These are phyloP conservation scores for Corythoichthys intestinalis DNA, from an alignment of 2,113 vertebrate species.

Conservation along the genomic window DNA sequence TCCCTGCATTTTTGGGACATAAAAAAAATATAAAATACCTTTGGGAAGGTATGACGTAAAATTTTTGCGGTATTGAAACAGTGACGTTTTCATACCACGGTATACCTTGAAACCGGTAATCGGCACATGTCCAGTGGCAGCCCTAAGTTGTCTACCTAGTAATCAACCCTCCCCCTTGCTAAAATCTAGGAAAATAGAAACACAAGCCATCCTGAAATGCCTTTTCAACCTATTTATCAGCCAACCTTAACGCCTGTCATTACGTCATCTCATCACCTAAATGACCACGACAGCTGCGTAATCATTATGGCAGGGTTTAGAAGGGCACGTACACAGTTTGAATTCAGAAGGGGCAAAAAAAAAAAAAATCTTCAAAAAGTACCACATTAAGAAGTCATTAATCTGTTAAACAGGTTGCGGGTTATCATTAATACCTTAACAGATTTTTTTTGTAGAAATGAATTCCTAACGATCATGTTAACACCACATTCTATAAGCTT, in stretches of 20 bases:
- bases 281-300: slow-evolving; percentile 24
- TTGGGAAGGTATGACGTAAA: too few relatives aligned
- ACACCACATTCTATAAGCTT: neutral
- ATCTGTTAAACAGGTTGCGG: slow-evolving; percentile 2
- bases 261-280: slow-evolving; percentile 20
- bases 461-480: neutral
- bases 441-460: neutral
- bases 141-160: too few relatives aligned
- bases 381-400: neutral
- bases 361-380: slow-evolving; percentile 4
- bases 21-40: too few relatives aligned
- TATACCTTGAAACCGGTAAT: too few relatives aligned
- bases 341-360: neutral
- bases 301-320: slow-evolving; percentile 4
- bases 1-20: too few relatives aligned
- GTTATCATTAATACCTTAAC: neutral
- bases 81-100: too few relatives aligned
- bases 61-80: too few relatives aligned
- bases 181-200: slow-evolving; percentile 3
- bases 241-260: neutral
- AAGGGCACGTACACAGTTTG: neutral
- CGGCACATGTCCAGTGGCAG: too few relatives aligned
- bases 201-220: slow-evolving; percentile 13
- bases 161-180: neutral
- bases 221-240: slow-evolving; percentile 36